phyloP scores from a whole-genome alignment of 2,888 invertebrate genomes.

The Drosophila mimetica region DNA sequence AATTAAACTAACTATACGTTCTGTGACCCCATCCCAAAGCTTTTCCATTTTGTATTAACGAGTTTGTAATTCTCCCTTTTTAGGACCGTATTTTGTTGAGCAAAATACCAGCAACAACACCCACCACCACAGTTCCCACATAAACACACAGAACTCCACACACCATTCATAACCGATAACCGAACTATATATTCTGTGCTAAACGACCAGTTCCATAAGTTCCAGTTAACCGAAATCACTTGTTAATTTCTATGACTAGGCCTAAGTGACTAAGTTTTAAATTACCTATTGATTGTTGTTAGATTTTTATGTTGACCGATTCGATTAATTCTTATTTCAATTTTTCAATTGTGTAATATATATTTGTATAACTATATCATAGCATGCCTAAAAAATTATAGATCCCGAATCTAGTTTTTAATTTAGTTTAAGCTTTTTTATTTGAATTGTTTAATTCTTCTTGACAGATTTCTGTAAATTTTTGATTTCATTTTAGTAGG shows the following conservation, averaged over 20 bases:
- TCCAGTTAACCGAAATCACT: slow-evolving; percentile 33
- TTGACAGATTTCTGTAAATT: slow-evolving; percentile 4
- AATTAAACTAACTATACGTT: slow-evolving; percentile 42
- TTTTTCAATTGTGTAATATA: slow-evolving; percentile 2
- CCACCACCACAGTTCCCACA: slow-evolving; percentile 55
- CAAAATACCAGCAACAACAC: slow-evolving; percentile 63
- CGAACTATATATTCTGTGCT: slow-evolving; percentile 21
- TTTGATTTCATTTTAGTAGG: slow-evolving; percentile 9
- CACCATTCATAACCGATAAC: slow-evolving; percentile 38
- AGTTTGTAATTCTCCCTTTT: slow-evolving; percentile 36
- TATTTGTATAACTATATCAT: slow-evolving; percentile 16
- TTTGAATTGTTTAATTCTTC: slow-evolving; percentile 13
- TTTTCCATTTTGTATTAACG: slow-evolving; percentile 31
- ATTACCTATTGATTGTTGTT: slow-evolving; percentile 35
- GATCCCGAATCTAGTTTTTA: slow-evolving; percentile 2
- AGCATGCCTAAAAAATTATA: not conserved
- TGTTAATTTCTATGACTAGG: slow-evolving; percentile 36
- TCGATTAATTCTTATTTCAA: not conserved
- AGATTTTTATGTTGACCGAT: slow-evolving; percentile 35
- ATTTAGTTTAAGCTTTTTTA: slow-evolving; percentile 13
- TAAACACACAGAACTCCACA: slow-evolving; percentile 42
- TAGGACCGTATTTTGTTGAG: slow-evolving; percentile 52
- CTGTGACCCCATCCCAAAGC: slow-evolving; percentile 10
- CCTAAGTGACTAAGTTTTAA: slow-evolving; percentile 8
- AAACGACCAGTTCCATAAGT: slow-evolving; percentile 29